Percentiles rank a stretch among this genome's conserved stretches.
These are phyloP conservation scores for Danionella cerebrum DNA, from an alignment of 2,113 vertebrate genomes.

Conservation along the genomic window DNA sequence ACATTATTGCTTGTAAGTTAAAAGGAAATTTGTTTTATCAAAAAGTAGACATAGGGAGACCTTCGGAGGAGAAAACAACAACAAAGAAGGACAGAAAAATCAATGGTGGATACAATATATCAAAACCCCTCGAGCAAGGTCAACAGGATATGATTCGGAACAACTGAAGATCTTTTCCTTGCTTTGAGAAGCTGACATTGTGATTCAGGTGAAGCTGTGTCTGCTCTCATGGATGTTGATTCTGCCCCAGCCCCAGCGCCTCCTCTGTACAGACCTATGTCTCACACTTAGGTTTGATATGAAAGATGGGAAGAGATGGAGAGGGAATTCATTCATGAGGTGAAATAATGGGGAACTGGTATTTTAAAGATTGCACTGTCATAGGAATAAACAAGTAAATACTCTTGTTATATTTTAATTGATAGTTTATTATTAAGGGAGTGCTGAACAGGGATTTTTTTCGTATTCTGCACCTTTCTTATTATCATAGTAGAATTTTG, in stretches of 20 bases:
- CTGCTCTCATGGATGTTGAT: constrained; percentile 26
- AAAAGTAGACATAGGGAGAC: neutral
- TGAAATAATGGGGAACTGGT: too few species aligned
- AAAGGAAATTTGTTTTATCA: constrained; percentile 64
- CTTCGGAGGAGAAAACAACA: constrained; percentile 42
- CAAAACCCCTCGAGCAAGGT: constrained; percentile 67
- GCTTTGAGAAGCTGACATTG: constrained; percentile 29
- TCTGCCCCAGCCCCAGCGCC: neutral
- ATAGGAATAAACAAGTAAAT: too few species aligned
- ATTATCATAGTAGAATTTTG: too few species aligned
- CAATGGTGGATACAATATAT: constrained; percentile 69
- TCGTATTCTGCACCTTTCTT: too few species aligned
- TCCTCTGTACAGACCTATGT: neutral
- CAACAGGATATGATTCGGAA: constrained; percentile 69
- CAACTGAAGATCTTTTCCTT: constrained; percentile 48
- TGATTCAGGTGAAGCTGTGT: constrained; percentile 28
- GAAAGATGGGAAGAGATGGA: neutral
- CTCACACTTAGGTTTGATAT: neutral
- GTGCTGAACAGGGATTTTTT: too few species aligned
- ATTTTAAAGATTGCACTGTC: too few species aligned
- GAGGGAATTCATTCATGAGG: too few species aligned
- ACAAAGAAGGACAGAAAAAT: constrained; percentile 57
- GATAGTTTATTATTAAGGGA: too few species aligned
- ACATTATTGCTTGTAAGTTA: constrained; percentile 55
- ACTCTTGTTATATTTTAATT: too few species aligned